Evolutionary conservation across 2,113 vertebrate species (phyloP), one percentile per base, ranked within the genome.

Genomic region (Falco punctatus): DNA sequence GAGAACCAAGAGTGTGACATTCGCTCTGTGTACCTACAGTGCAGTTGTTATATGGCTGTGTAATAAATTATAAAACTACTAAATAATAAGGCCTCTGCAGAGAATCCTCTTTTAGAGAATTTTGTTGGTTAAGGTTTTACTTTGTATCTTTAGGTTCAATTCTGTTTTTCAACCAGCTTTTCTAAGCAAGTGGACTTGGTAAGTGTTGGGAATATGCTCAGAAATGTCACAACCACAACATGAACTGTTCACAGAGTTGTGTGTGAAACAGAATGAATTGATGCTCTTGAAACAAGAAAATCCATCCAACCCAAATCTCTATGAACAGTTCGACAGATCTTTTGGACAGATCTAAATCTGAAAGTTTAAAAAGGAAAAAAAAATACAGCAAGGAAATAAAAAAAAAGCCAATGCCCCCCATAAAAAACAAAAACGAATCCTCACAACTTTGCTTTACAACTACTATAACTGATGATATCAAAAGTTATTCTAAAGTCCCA

Each of bases 361-460:
- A 42, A 88, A 78, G 8, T 21, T 15, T 10, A 57, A 70, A n/a
- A 40, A n/a, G 22, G 6, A 44, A 19, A 62, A 12, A 15, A 13
- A 5, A 19, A 35, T 13, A 40, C 1, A 8, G 2, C 1, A 18
- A 28, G 3, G 7, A 17, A 57, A 13, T 20, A 24, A 49, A 40
- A 5, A 27, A 42, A 40, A 18, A 5, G 7, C 8, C 17, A 71
- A 73, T 8, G 2, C 8, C 5, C 38, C 38, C 38, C 38, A 10
- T 38, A 38, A 38, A 38, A 38, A 38, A 9, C 38, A 38, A 38
- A 38, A 38, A 38, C 9, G 10, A 38, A 38, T 10, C 38, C 13
- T 30, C 15, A 4, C 8, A 61, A 15, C 1, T 48, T 91, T 40
- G 19, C 4, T 64, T 49, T 72, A 65, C 1, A 2, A 19, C 9